Evolutionary conservation across 64 coral and sea anemone genomes (phyloP), one percentile per base, ranked within the genome.

Genomic region (Montipora foliosa): DNA sequence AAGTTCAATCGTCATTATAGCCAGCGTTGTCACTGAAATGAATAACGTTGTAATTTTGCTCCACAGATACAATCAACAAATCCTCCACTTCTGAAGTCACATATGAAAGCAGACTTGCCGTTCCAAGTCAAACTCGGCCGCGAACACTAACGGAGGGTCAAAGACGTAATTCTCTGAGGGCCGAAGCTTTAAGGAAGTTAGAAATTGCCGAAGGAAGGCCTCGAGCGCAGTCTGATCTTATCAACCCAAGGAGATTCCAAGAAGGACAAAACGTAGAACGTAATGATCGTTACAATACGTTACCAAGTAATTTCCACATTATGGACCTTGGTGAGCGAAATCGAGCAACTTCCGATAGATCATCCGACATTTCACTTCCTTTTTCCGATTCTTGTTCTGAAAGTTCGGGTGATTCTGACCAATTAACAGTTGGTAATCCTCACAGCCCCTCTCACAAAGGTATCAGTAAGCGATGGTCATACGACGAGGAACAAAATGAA

Each of bases 361-460:
- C 70, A 8, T 89, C 87, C 48, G 87, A 89, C 14, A 89, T 80
- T 22, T 92, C 90, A 5, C 72, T 85, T 47, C 50, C 73, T 19
- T 85, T 92, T 62, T 92, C 90, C 67, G 90, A 92, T 29, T 84
- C 80, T 14, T 92, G 90, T 58, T 92, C 90, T 13, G 90, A 83
- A 59, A 86, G 90, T 84, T 92, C 90, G 14, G 89, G 89, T 5
- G 90, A 92, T 85, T 92, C 90, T 10, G 90, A 92, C 47, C 82
- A 82, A 1, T 20, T 91, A n/a, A 71, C 66, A 5, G 68, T 82
- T 0, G 89, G 89, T 10, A 84, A 84, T 67, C 90, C 82, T 48
- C 82, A 68, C 17, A 86, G 82, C 46, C 82, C 66, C 8, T 10
- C 44, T 67, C 68, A 84, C 66, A 49, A 29, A 21, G 64, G 45